phyloP scores from a whole-genome alignment of 1,140 invertebrate species.

The Trichoplusia ni region DNA sequence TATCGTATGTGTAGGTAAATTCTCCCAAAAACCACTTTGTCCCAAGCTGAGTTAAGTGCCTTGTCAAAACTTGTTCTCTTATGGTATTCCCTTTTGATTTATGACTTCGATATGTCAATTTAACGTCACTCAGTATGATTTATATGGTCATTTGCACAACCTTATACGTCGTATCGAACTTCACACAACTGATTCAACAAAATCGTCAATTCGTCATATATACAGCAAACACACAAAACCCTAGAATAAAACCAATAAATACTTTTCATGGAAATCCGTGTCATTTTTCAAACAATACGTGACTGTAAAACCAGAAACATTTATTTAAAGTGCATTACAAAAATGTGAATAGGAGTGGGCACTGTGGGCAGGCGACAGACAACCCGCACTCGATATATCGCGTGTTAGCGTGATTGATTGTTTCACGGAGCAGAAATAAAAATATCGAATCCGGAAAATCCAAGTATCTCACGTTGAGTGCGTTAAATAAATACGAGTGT shows the following conservation, averaged over 20 bases:
- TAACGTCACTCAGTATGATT: slow-evolving; percentile 65
- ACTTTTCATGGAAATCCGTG: too few species aligned
- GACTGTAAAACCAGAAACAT: slow-evolving; percentile 24
- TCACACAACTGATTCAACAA: slow-evolving; percentile 20
- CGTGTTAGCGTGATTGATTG: slow-evolving; percentile 21
- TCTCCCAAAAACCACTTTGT: slow-evolving; percentile 51
- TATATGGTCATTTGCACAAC: slow-evolving; percentile 63
- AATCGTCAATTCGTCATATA: background rate
- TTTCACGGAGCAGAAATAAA: slow-evolving; percentile 18
- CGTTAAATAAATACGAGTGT: slow-evolving; percentile 55
- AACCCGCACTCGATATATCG: slow-evolving; percentile 2
- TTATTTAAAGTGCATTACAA: slow-evolving; percentile 13
- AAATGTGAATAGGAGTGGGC: slow-evolving; percentile 9
- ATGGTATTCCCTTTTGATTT: slow-evolving; percentile 64
- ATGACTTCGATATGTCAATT: slow-evolving; percentile 68
- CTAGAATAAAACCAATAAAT: too few species aligned
- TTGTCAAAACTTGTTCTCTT: slow-evolving; percentile 66
- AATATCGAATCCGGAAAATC: slow-evolving; percentile 14
- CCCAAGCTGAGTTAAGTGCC: slow-evolving; percentile 52
- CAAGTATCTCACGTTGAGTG: slow-evolving; percentile 35
- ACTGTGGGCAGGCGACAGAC: slow-evolving; percentile 7
- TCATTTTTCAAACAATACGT: background rate
- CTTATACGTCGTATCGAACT: slow-evolving; percentile 29
- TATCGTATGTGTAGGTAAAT: slow-evolving; percentile 24
- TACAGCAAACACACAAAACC: background rate